These are phyloP conservation scores for Damaliscus lunatus DNA, from an alignment of 2,113 vertebrate genomes.

Conservation along the genomic window DNA sequence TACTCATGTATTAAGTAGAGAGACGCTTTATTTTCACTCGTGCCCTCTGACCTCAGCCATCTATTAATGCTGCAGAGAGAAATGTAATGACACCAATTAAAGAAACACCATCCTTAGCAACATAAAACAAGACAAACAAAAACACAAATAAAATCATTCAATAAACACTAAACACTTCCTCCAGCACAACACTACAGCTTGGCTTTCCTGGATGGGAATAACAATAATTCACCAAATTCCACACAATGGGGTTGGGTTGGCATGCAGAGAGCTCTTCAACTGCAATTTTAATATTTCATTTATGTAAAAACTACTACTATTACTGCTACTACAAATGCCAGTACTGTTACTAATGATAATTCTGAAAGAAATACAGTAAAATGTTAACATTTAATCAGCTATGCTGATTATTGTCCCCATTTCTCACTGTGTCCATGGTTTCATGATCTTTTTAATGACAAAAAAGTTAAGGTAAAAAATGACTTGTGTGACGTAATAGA, in stretches of 20 bases:
- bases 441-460: neutral
- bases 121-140: neutral
- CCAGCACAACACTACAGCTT: neutral
- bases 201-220: neutral
- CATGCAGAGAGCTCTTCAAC: neutral
- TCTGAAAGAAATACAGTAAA: neutral
- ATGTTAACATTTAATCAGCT: neutral
- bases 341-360: neutral
- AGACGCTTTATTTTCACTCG: fast-evolving
- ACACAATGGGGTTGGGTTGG: neutral
- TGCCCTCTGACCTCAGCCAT: neutral
- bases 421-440: neutral
- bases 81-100: neutral
- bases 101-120: neutral
- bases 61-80: neutral
- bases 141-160: neutral
- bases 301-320: neutral
- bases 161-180: neutral
- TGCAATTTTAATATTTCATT: neutral
- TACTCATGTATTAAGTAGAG: neutral
- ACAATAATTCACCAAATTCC: neutral
- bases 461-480: neutral
- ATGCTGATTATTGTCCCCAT: neutral
- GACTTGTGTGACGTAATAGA: neutral
- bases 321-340: neutral